Evolutionary conservation across 2,888 invertebrate genomes (phyloP).

Genomic region (Dasypogon diadema): DNA sequence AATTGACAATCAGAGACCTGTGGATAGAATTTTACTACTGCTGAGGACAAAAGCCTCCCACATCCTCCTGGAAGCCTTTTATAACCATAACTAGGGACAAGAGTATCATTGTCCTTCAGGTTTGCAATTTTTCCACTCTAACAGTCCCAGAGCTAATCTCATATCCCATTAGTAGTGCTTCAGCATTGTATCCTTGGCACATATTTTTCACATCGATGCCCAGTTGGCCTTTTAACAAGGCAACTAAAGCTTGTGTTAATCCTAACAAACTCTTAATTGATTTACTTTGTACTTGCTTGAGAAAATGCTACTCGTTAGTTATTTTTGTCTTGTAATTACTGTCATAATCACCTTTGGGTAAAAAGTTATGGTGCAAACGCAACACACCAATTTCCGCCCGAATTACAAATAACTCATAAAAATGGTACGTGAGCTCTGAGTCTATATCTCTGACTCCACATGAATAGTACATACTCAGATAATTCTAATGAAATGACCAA

Average conservation of each 20-base stretch:
- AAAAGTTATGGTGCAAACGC: too few species aligned
- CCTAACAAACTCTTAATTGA: slow-evolving; percentile 24
- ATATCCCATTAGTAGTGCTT: background rate
- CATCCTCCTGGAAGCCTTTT: background rate
- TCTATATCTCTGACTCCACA: too few species aligned
- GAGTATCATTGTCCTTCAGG: background rate
- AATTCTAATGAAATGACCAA: too few species aligned
- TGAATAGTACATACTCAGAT: too few species aligned
- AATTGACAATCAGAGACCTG: background rate
- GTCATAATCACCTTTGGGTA: background rate
- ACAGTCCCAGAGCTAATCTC: slow-evolving; percentile 19
- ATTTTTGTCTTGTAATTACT: slow-evolving; percentile 28
- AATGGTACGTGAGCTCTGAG: too few species aligned
- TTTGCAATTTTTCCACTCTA: slow-evolving; percentile 14
- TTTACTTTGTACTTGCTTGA: slow-evolving; percentile 20
- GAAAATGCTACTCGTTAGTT: background rate
- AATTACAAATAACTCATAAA: too few species aligned
- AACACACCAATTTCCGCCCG: too few species aligned
- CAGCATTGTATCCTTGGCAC: slow-evolving; percentile 27
- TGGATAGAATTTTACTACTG: slow-evolving; percentile 11
- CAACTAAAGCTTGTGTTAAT: background rate
- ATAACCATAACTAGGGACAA: background rate
- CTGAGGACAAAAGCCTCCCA: slow-evolving; percentile 1
- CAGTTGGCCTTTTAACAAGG: background rate
- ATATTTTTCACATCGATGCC: slow-evolving; percentile 16